A percentile compares a stretch with the other conserved stretches of the same genome.
phyloP scores from a whole-genome alignment of 2,113 vertebrate genomes.

The Clarias gariepinus region DNA sequence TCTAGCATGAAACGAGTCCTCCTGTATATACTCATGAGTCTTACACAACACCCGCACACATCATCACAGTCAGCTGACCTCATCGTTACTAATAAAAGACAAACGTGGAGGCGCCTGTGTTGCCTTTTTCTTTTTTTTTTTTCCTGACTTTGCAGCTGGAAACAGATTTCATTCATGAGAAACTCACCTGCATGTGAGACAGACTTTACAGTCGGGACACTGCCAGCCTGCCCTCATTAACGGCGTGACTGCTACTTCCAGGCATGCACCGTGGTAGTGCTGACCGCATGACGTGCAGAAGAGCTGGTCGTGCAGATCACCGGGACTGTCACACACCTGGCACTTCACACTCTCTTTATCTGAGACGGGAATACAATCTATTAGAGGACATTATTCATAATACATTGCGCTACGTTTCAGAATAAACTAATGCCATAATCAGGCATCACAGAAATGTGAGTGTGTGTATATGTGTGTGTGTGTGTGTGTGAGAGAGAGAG shows the following conservation, averaged over 20 bases:
- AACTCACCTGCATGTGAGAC: conserved; percentile 95
- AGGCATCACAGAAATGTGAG: background rate
- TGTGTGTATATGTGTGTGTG: background rate
- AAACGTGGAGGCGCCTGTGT: too few species aligned
- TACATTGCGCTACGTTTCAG: background rate
- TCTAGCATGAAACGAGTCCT: too few species aligned
- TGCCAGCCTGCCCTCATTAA: conserved; percentile 94
- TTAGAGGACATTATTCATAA: background rate
- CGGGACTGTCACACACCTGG: conserved; percentile 80
- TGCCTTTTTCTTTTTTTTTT: too few species aligned
- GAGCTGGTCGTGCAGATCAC: conserved; percentile 83
- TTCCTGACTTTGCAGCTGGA: too few species aligned
- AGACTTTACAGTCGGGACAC: conserved; percentile 91
- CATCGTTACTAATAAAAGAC: too few species aligned
- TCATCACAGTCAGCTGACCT: too few species aligned
- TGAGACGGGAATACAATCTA: conserved; percentile 38
- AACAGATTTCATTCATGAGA: too few species aligned
- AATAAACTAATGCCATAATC: background rate
- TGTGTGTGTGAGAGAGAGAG: background rate
- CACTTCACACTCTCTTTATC: conserved; percentile 86
- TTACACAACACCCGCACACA: too few species aligned
- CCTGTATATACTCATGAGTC: too few species aligned
- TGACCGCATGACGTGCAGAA: conserved; percentile 95
- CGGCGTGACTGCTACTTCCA: conserved; percentile 84
- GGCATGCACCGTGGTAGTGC: conserved; percentile 90